phyloP scores from a whole-genome alignment of 2,797 vertebrate species.

The Trichosurus vulpecula region DNA sequence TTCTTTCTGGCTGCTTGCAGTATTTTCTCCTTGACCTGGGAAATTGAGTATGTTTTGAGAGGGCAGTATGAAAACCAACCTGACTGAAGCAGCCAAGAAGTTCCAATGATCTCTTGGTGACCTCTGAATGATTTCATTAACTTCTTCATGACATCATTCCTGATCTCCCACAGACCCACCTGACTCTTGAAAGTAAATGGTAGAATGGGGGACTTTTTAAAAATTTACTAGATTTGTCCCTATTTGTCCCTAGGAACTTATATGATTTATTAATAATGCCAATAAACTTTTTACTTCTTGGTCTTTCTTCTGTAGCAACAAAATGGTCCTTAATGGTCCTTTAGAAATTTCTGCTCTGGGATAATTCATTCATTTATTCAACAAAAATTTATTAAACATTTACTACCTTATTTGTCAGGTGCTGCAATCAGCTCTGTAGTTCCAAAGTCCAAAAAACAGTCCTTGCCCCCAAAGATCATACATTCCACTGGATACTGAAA shows the following conservation, averaged over 20 bases:
- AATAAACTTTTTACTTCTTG: neutral
- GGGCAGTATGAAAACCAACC: neutral
- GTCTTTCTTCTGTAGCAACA: neutral
- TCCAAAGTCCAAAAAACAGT: neutral
- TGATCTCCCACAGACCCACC: neutral
- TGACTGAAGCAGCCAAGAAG: neutral
- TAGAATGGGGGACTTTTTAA: neutral
- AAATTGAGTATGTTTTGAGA: neutral
- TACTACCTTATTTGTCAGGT: neutral
- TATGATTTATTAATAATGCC: neutral
- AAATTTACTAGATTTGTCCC: neutral
- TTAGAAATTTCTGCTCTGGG: neutral
- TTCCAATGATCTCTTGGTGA: neutral
- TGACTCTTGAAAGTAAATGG: conserved; percentile 32
- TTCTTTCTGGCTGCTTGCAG: too few species aligned
- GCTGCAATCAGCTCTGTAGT: neutral
- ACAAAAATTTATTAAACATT: neutral
- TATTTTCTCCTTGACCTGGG: too few species aligned
- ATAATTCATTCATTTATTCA: neutral
- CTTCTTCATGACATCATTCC: conserved; percentile 6
- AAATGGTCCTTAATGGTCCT: neutral
- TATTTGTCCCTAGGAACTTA: neutral
- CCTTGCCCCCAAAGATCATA: neutral
- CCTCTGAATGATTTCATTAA: conserved; percentile 23
- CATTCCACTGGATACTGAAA: neutral